Conservation (phyloP, 1,140 invertebrate species). For the Lineus longissimus region DNA sequence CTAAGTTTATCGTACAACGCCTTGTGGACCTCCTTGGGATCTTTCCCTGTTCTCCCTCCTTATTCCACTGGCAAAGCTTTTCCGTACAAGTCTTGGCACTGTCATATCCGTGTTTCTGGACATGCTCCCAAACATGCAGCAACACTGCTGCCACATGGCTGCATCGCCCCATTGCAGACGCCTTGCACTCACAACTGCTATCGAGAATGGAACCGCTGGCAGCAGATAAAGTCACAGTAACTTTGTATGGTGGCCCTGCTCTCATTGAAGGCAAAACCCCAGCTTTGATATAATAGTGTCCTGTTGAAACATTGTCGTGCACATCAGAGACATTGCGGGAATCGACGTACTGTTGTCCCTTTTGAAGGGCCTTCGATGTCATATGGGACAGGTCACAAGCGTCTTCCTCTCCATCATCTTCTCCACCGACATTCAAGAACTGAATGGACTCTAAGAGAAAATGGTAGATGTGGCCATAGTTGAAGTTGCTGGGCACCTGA, state of each 20-base stretch:
- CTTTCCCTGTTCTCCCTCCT: not conserved
- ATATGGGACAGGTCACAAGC: not conserved
- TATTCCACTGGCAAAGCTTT: not conserved
- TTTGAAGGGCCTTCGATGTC: not conserved
- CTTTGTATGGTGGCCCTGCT: not conserved
- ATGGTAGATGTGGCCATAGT: slow-evolving; percentile 3
- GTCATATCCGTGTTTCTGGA: not conserved
- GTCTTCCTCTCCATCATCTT: not conserved
- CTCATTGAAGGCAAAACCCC: not conserved
- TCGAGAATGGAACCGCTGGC: slow-evolving; percentile 1
- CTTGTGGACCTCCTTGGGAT: not conserved
- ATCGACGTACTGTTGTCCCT: not conserved
- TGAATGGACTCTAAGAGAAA: not conserved
- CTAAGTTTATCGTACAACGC: not conserved
- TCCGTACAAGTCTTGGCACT: not conserved
- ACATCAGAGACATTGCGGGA: not conserved
- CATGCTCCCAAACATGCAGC: not conserved
- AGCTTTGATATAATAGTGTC: not conserved
- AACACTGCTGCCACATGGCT: slow-evolving; percentile 7
- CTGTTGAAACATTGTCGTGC: not conserved
- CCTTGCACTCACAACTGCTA: slow-evolving; percentile 11
- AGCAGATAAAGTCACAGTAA: not conserved
- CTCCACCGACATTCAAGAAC: not conserved
- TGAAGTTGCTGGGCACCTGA: not conserved
- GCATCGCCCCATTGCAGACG: slow-evolving; percentile 3